Percentiles rank a stretch among this genome's conserved stretches.
Evolutionary conservation across 2,113 vertebrate genomes (phyloP).

Genomic region (Colistium nudipinnis): DNA sequence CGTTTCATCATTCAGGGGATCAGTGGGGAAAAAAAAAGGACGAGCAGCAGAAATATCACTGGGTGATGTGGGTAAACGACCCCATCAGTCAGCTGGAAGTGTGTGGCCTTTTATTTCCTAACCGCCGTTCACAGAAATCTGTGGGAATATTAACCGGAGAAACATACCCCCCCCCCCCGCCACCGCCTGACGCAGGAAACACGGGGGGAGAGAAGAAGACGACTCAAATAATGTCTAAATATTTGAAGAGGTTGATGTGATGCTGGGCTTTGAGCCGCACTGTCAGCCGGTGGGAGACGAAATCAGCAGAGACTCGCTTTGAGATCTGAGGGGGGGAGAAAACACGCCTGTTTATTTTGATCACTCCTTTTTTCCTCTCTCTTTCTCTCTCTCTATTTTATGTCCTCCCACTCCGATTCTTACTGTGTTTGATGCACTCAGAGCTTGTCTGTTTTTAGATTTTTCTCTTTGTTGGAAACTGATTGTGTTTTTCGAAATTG

Average conservation of each 20-base stretch:
- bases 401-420: conserved; percentile 39
- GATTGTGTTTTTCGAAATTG: not conserved
- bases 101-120: conserved; percentile 73
- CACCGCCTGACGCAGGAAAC: conserved; percentile 39
- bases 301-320: conserved; percentile 70
- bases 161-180: conserved; percentile 45
- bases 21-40: conserved; percentile 54
- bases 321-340: conserved; percentile 63
- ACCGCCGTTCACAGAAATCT: conserved; percentile 62
- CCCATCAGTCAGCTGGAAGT: conserved; percentile 75
- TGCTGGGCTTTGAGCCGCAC: conserved; percentile 68
- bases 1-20: conserved; percentile 61
- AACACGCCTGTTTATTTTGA: conserved; percentile 67
- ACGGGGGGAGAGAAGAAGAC: conserved; percentile 40
- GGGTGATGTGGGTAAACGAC: conserved; percentile 74
- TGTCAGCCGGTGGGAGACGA: conserved; percentile 66
- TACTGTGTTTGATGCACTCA: conserved; percentile 11
- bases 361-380: conserved; percentile 35
- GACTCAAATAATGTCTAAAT: conserved; percentile 74
- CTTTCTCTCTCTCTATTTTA: conserved; percentile 5
- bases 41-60: conserved; percentile 65
- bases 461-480: not conserved
- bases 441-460: not conserved
- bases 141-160: conserved; percentile 73
- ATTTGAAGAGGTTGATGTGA: conserved; percentile 77